Evolutionary conservation across 2,888 invertebrate species (phyloP), one percentile per base, ranked within the genome.

Genomic region (Mayetiola destructor): DNA sequence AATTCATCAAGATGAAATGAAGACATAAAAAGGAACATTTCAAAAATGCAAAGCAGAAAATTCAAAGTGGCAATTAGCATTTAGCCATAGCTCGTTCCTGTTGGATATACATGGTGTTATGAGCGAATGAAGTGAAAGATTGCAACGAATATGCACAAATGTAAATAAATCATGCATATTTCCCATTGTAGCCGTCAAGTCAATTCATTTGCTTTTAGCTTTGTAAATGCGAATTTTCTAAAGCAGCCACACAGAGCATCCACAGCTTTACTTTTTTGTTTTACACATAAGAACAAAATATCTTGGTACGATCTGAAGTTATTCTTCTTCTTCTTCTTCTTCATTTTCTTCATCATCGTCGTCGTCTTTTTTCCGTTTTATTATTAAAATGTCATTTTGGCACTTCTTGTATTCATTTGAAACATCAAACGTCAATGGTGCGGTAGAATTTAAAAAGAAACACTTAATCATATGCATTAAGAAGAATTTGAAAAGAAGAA

Each of bases 391-490:
- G 48, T 48, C 48, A 48, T 48, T 48, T 48, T 48, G 48, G 27
- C 48, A 48, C 48, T 48, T 48, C 48, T 48, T 48, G 48, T 48
- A 48, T 48, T 48, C 27, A 48, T 23, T n/a, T n/a, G 48, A 48
- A 27, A 48, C 16, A 9, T 27, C 14, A 48, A 27, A 48, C 23
- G 1, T 48, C 27, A 27, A 48, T 48, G 48, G 48, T n/a, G 48
- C 48, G 48, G 48, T 27, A 48, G 23, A 48, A 48, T 48, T 48
- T 48, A 48, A 48, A 48, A 48, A 16, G 48, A 48, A 48, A 48
- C 48, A 48, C 48, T 48, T 48, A 48, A 48, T 48, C 48, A 48
- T 48, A 48, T 48, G 48, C 48, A 48, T 48, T 48, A 48, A 48
- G 48, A 48, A 48, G n/a, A n/a, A n/a, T n/a, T n/a, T 48, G 27